A percentile compares a stretch with the other conserved stretches of the same genome.
Evolutionary conservation across 2,113 vertebrate species (phyloP).

Genomic region (Caranx melampygus): DNA sequence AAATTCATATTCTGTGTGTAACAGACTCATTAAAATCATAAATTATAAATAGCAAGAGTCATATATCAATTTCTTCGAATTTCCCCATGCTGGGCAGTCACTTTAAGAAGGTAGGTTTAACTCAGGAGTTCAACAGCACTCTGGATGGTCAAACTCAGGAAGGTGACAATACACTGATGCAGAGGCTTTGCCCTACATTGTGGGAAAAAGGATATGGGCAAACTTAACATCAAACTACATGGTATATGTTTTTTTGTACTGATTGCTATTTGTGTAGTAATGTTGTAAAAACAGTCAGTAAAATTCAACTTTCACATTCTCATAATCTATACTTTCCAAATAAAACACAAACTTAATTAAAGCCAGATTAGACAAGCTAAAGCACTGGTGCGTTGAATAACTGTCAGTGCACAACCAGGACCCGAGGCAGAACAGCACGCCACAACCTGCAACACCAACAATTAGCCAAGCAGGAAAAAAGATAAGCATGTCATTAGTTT

Average conservation of each 20-base stretch:
- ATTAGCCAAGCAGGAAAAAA: constrained; percentile 31
- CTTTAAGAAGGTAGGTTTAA: not conserved
- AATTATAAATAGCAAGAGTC: constrained; percentile 18
- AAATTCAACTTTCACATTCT: constrained; percentile 46
- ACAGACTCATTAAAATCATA: not conserved
- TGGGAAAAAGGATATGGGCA: not conserved
- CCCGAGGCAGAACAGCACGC: not conserved
- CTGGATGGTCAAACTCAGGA: not conserved
- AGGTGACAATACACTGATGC: not conserved
- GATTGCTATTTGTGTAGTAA: constrained; percentile 28
- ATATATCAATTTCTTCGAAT: not conserved
- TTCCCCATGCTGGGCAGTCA: not conserved
- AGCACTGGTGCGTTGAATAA: constrained; percentile 15
- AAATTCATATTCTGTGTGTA: constrained; percentile 22
- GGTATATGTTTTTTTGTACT: constrained; percentile 26
- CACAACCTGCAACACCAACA: constrained; percentile 13
- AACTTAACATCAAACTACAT: not conserved
- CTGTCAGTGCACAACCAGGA: constrained; percentile 25
- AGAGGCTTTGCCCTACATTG: constrained; percentile 7
- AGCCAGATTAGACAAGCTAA: constrained; percentile 30
- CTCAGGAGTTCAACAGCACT: not conserved
- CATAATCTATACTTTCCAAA: constrained; percentile 12
- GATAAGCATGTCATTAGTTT: not conserved
- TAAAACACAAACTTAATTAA: constrained; percentile 33
- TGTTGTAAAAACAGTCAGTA: constrained; percentile 17